These are phyloP conservation scores for Polydrusus pterygomalis DNA, from an alignment of 2,888 invertebrate species.

Conservation along the genomic window DNA sequence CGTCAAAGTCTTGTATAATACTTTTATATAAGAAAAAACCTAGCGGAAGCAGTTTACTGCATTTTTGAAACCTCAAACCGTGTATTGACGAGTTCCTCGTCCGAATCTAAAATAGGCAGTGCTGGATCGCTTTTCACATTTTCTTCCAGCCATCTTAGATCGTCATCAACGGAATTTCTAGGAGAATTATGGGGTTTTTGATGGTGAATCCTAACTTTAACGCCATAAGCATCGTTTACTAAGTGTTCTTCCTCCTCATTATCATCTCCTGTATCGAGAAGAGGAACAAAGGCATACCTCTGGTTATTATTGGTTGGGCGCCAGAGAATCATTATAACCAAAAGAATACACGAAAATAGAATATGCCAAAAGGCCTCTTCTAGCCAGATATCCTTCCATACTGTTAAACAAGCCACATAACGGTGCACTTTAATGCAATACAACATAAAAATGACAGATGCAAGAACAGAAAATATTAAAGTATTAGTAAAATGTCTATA, in stretches of 20 bases:
- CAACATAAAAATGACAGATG: conserved; percentile 94
- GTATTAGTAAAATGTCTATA: conserved; percentile 97
- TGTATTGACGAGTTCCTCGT: conserved; percentile 89
- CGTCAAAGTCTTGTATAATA: conserved; percentile 7
- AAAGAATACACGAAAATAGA: conserved; percentile 89
- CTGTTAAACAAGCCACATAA: conserved; percentile 83
- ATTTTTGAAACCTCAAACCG: conserved; percentile 93
- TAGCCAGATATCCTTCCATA: conserved; percentile 95
- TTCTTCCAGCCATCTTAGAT: conserved; percentile 94
- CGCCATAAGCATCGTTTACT: conserved; percentile 90
- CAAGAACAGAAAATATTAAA: conserved; percentile 91
- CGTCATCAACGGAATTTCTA: conserved; percentile 80
- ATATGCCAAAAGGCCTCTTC: conserved; percentile 98
- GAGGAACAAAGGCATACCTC: conserved; percentile 93
- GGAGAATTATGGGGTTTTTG: conserved; percentile 65
- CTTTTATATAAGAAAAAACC: background rate
- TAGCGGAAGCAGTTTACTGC: conserved; percentile 75
- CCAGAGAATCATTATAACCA: conserved; percentile 96
- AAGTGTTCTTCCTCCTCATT: conserved; percentile 83
- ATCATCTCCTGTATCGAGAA: conserved; percentile 88
- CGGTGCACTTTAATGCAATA: conserved; percentile 91
- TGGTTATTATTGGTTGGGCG: conserved; percentile 97
- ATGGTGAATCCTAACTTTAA: conserved; percentile 79
- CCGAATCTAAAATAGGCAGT: conserved; percentile 82
- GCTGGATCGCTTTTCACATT: conserved; percentile 88